These are phyloP conservation scores for Idaea aversata DNA, from an alignment of 2,888 invertebrate species.

Conservation along the genomic window DNA sequence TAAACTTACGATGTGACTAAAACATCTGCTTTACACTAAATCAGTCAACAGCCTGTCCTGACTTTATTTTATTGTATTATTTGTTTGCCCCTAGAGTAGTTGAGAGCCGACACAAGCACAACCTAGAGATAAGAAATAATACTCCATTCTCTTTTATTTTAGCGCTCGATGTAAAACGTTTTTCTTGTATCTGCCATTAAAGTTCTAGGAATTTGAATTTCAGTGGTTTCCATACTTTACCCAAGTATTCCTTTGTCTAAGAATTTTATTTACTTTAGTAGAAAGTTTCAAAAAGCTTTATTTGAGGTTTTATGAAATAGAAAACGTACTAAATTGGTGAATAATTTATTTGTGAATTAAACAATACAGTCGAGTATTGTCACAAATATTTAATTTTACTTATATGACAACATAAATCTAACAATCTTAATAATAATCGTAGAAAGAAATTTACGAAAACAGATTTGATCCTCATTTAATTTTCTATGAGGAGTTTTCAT, in stretches of 20 bases:
- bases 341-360: not conserved
- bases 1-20: too few relatives aligned
- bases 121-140: slow-evolving; percentile 18
- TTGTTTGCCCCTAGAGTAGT: not conserved
- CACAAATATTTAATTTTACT: too few relatives aligned
- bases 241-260: slow-evolving; percentile 16
- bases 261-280: slow-evolving; percentile 12
- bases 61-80: not conserved
- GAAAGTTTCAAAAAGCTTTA: not conserved
- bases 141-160: slow-evolving; percentile 18
- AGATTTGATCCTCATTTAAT: not conserved
- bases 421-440: not conserved
- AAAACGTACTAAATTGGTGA: not conserved
- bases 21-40: too few relatives aligned
- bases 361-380: too few relatives aligned
- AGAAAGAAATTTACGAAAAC: not conserved
- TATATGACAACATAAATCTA: too few relatives aligned
- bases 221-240: slow-evolving; percentile 10
- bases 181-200: slow-evolving; percentile 25
- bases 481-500: not conserved
- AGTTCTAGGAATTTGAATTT: slow-evolving; percentile 19
- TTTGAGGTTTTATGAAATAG: not conserved
- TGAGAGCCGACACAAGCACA: not conserved
- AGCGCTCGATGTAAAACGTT: slow-evolving; percentile 24
- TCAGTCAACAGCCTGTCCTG: too few relatives aligned